A percentile compares a stretch with the other conserved stretches of the same genome.
These are phyloP conservation scores for Mellivora capensis DNA, from an alignment of 2,113 vertebrate genomes.

Conservation along the genomic window DNA sequence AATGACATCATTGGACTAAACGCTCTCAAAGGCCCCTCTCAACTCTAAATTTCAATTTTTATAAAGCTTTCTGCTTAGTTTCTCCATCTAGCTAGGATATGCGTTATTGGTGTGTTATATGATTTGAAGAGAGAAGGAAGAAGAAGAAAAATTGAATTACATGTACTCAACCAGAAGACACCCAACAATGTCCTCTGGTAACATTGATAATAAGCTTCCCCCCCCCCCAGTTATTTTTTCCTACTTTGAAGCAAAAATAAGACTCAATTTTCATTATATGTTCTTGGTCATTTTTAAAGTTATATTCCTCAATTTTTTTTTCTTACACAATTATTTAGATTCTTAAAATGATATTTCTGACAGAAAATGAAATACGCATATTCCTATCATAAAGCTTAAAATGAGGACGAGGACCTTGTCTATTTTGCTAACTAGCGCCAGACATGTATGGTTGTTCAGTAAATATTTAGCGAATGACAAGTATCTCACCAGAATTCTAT, in stretches of 20 bases:
- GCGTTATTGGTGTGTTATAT: neutral
- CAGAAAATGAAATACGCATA: neutral
- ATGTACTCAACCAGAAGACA: neutral
- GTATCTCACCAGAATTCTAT: neutral
- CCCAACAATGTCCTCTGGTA: neutral
- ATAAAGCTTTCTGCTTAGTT: neutral
- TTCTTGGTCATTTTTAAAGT: neutral
- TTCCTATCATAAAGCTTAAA: neutral
- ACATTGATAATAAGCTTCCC: neutral
- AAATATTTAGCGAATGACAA: neutral
- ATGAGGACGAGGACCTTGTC: neutral
- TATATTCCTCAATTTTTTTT: neutral
- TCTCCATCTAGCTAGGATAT: neutral
- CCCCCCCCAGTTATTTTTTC: neutral
- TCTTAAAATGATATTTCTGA: neutral
- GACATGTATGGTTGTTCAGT: too few relatives aligned
- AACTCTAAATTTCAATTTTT: neutral
- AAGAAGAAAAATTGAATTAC: neutral
- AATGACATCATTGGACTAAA: neutral
- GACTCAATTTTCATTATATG: neutral
- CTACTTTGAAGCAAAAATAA: neutral
- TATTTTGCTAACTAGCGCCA: neutral
- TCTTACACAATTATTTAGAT: neutral
- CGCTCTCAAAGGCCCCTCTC: neutral
- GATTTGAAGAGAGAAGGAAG: neutral